phyloP scores from a whole-genome alignment of 2,113 vertebrate species.

The Tiliqua scincoides region DNA sequence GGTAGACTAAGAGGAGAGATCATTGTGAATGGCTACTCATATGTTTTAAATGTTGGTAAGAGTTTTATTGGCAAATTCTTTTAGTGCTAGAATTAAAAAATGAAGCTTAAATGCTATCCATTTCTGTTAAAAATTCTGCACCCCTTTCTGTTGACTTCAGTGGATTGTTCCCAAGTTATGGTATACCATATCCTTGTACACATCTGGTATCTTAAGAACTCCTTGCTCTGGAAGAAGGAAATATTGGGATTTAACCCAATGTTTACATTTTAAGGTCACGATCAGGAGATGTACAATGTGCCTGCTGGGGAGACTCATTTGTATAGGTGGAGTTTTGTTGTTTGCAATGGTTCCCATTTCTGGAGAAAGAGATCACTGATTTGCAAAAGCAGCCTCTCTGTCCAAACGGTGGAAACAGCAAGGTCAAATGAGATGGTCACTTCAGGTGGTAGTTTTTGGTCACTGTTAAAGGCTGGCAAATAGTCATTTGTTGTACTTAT shows the following conservation, averaged over 20 bases:
- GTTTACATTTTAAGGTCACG: neutral
- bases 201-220: no score
- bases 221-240: no score
- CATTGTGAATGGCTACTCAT: constrained; percentile 84
- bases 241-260: no score
- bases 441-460: neutral
- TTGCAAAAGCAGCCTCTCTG: neutral
- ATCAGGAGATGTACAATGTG: neutral
- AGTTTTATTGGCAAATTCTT: constrained; percentile 28
- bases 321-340: neutral
- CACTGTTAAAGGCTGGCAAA: neutral
- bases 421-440: neutral
- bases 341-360: neutral
- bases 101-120: neutral
- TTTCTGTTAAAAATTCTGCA: neutral
- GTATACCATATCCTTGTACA: neutral
- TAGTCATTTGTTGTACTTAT: neutral
- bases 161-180: no score
- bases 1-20: constrained; percentile 83
- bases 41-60: constrained; percentile 89
- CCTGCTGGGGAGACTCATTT: neutral
- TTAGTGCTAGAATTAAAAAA: neutral
- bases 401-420: neutral
- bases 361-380: neutral
- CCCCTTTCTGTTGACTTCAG: neutral